These are phyloP conservation scores for Percopsis transmontana DNA, from an alignment of 2,113 vertebrate genomes.

Conservation along the genomic window DNA sequence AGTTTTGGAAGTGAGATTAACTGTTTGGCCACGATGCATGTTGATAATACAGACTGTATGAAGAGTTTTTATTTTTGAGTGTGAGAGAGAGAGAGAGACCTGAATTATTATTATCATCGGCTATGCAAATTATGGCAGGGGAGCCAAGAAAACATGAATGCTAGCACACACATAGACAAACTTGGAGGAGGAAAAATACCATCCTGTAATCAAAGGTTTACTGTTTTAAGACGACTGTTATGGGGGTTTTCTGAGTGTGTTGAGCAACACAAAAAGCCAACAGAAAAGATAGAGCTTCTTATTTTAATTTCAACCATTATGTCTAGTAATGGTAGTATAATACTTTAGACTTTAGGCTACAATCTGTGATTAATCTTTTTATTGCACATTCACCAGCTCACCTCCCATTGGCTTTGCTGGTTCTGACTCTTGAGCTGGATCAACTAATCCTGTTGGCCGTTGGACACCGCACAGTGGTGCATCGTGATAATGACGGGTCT, in stretches of 20 bases:
- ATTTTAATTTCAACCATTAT: too few species aligned
- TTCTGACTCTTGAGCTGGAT: slow-evolving; percentile 92
- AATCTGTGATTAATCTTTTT: slow-evolving; percentile 2
- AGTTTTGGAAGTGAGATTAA: too few species aligned
- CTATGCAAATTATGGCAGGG: slow-evolving; percentile 41
- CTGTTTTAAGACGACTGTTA: slow-evolving; percentile 38
- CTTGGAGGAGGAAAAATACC: slow-evolving; percentile 15
- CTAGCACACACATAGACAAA: not conserved
- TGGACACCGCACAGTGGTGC: slow-evolving; percentile 92
- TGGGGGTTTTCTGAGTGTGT: slow-evolving; percentile 19
- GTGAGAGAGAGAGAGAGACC: too few species aligned
- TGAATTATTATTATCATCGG: slow-evolving; percentile 50
- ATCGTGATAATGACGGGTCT: slow-evolving; percentile 92
- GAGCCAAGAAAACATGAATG: slow-evolving; percentile 7
- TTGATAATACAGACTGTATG: too few species aligned
- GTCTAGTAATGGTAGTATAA: too few species aligned
- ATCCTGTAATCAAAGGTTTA: slow-evolving; percentile 25
- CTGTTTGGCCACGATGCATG: too few species aligned
- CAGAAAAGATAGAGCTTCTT: too few species aligned
- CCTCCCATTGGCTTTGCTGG: slow-evolving; percentile 92
- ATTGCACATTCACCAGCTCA: slow-evolving; percentile 67
- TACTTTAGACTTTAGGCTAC: too few species aligned
- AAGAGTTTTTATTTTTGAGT: too few species aligned
- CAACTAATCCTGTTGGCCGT: slow-evolving; percentile 93
- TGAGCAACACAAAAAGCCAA: slow-evolving; percentile 40